phyloP scores from a whole-genome alignment of 2,113 vertebrate genomes.

The Formicarius rufipectus region DNA sequence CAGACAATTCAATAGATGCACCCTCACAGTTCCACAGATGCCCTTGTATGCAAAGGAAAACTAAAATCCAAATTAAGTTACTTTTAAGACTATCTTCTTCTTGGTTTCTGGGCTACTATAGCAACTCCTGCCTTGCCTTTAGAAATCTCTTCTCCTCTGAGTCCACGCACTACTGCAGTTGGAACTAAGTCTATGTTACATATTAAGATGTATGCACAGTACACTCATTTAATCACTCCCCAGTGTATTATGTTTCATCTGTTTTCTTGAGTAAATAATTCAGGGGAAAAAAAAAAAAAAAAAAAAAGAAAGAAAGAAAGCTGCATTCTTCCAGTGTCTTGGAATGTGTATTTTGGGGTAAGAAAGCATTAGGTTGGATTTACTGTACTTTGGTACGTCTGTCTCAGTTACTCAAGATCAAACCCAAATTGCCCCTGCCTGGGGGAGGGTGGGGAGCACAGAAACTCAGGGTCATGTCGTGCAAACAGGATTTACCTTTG shows the following conservation, averaged over 20 bases:
- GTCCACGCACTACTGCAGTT: not conserved
- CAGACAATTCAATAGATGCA: not conserved
- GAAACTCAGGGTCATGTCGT: not conserved
- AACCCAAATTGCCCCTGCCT: not conserved
- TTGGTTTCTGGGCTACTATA: not conserved
- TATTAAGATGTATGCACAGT: not conserved
- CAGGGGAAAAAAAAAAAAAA: not conserved
- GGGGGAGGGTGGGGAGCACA: not conserved
- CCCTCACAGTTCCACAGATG: not conserved
- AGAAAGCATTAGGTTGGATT: constrained; percentile 38
- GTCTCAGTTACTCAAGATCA: not conserved
- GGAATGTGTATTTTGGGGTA: constrained; percentile 31
- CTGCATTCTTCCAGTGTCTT: not conserved
- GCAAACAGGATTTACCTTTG: not conserved
- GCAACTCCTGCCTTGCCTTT: not conserved
- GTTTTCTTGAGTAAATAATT: constrained; percentile 22
- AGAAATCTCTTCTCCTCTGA: not conserved
- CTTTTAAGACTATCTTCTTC: not conserved
- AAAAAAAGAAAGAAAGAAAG: not conserved
- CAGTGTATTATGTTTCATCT: not conserved
- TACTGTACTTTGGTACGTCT: constrained; percentile 30
- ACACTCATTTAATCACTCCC: not conserved
- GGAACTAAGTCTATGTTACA: not conserved
- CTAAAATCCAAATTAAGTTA: not conserved
- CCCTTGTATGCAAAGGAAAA: not conserved